Evolutionary conservation across 2,113 vertebrate species (phyloP), one percentile per base, ranked within the genome.

Genomic region (Trogon melanurus): DNA sequence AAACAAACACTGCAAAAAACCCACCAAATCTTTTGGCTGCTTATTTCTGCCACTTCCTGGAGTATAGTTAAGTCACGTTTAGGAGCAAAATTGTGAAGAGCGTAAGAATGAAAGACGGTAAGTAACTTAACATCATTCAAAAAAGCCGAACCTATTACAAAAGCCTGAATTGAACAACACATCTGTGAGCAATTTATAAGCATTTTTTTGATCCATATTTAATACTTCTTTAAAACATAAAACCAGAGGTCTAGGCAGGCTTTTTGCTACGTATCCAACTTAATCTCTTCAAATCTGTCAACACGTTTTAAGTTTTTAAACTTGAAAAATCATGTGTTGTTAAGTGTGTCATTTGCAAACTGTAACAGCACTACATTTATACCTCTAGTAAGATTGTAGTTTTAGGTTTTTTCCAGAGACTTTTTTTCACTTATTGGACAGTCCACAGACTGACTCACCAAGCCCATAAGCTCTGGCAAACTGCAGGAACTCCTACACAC

Each of bases 231-330:
- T 60, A 54, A 94, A 81, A 88, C 38, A 91, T n/a, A 95, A 50
- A 70, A 19, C 56, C 32, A 65, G 66, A 70, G 86, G 79, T 91
- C 93, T 92, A 88, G 64, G 73, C 19, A 70, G 73, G 32, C 62
- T 89, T 96, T 86, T 86, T 91, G 19, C 64, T 89, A 69, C 60
- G 82, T 16, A 92, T 72, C 32, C 79, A 84, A 50, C 15, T 41
- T 75, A 95, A 95, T 88, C 81, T 89, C 61, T 60, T 60, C 38
- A 69, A 73, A 91, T 58, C 78, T 93, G 82, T 73, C 53, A 92
- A 75, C 91, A 93, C 70, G 2, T 36, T 41, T 82, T 82, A 62
- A 60, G 34, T 56, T 81, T 74, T 82, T 51, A 67, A 88, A 64
- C 65, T 72, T 92, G 50, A 72, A 84, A 93, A 94, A 84, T 56